These are phyloP conservation scores for Morinoia aosen DNA, from an alignment of 2,888 invertebrate genomes.

Conservation along the genomic window DNA sequence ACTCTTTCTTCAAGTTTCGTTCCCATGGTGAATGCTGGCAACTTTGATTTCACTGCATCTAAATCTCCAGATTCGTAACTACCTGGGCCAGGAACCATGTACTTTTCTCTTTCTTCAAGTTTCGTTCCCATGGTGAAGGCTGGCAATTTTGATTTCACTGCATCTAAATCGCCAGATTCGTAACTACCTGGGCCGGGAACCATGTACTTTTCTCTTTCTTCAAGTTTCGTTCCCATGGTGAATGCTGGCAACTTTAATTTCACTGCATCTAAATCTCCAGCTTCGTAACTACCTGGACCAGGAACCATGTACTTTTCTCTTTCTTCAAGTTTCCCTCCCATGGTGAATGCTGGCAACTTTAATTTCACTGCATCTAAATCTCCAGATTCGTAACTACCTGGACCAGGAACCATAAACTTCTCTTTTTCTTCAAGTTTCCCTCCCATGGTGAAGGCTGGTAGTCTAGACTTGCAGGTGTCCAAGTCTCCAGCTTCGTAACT, in stretches of 20 bases:
- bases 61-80: slow-evolving; percentile 63
- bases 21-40: slow-evolving; percentile 66
- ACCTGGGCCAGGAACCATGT: slow-evolving; percentile 63
- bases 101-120: slow-evolving; percentile 54
- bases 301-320: slow-evolving; percentile 60
- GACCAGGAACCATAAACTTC: slow-evolving; percentile 83
- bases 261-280: slow-evolving; percentile 10
- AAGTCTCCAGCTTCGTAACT: slow-evolving; percentile 63
- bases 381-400: slow-evolving; percentile 79
- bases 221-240: slow-evolving; percentile 49
- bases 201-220: slow-evolving; percentile 55
- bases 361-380: slow-evolving; percentile 56
- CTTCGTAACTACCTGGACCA: slow-evolving; percentile 56
- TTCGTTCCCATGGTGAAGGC: slow-evolving; percentile 62
- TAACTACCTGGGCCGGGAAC: slow-evolving; percentile 65
- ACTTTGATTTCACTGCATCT: slow-evolving; percentile 26
- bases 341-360: slow-evolving; percentile 61
- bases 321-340: slow-evolving; percentile 62
- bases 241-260: slow-evolving; percentile 15
- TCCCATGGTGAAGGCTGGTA: slow-evolving; percentile 66
- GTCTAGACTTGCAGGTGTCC: slow-evolving; percentile 38
- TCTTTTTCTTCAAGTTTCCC: slow-evolving; percentile 72
- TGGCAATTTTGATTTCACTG: slow-evolving; percentile 35
- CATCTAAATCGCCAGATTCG: slow-evolving; percentile 57
- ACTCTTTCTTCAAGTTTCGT: slow-evolving; percentile 72